Percentiles rank a stretch among this genome's conserved stretches.
Evolutionary conservation across 2,113 vertebrate species (phyloP).

Genomic region (Tachysurus vachellii): DNA sequence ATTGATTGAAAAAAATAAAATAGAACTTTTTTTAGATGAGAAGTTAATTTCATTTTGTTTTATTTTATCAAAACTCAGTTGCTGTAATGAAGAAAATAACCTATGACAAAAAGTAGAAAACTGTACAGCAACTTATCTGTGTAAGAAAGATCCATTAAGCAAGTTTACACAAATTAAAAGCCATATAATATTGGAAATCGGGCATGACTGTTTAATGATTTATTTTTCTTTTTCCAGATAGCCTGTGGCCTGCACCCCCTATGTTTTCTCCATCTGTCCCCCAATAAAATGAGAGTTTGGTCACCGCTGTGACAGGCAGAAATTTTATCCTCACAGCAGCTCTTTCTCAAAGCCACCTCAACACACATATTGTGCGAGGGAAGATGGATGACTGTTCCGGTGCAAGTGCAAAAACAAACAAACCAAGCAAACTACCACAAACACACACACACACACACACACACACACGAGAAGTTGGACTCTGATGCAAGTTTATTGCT

Average conservation of each 20-base stretch:
- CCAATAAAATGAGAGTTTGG: background rate
- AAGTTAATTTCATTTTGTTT: background rate
- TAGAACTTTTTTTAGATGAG: background rate
- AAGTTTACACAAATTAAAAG: background rate
- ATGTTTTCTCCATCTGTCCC: background rate
- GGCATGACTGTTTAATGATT: background rate
- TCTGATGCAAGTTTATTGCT: conserved; percentile 40
- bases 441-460: background rate
- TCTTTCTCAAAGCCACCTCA: background rate
- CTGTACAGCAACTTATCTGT: background rate
- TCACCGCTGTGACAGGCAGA: background rate
- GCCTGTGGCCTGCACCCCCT: background rate
- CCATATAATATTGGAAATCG: background rate
- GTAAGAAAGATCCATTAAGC: background rate
- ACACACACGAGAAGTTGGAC: background rate
- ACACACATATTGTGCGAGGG: background rate
- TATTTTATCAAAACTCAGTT: background rate
- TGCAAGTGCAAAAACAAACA: conserved; percentile 14
- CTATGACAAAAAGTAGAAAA: background rate
- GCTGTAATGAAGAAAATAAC: background rate
- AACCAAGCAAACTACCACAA: too few species aligned
- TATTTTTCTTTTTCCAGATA: background rate
- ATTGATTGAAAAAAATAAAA: too few species aligned
- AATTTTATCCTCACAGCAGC: background rate
- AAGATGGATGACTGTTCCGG: conserved; percentile 42